Evolutionary conservation across 1,140 invertebrate species (phyloP).

Genomic region (Sycophaga agraensis): DNA sequence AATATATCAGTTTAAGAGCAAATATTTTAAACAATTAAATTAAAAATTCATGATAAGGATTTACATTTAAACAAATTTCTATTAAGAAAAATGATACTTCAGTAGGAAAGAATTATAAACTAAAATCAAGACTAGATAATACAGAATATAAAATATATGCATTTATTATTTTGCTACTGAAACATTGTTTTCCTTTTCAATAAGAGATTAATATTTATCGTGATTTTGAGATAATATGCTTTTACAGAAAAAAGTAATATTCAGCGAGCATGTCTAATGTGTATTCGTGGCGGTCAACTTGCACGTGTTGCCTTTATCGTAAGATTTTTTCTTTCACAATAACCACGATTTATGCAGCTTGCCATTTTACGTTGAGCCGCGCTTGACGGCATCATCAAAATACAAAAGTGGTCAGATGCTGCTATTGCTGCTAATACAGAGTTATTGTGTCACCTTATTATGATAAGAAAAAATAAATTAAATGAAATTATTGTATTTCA

Average conservation of each 20-base stretch:
- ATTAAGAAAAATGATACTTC: not conserved
- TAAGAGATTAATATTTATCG: no score
- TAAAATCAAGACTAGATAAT: no score
- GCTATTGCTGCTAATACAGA: slow-evolving; percentile 7
- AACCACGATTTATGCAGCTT: slow-evolving; percentile 10
- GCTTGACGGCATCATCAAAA: not conserved
- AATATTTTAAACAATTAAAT: not conserved
- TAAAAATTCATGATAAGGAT: not conserved
- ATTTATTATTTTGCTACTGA: no score
- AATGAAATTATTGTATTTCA: slow-evolving; percentile 17
- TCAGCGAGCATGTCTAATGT: slow-evolving; percentile 16
- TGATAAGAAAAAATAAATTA: not conserved
- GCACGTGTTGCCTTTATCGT: slow-evolving; percentile 10
- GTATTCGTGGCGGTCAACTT: slow-evolving; percentile 19
- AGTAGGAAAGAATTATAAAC: no score
- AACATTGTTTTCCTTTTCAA: no score
- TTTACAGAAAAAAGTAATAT: not conserved
- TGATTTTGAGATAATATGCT: not conserved
- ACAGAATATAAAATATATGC: no score
- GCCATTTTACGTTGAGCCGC: slow-evolving; percentile 11
- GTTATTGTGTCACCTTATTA: slow-evolving; percentile 21
- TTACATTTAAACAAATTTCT: not conserved
- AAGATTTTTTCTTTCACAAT: slow-evolving; percentile 24
- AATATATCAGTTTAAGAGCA: slow-evolving; percentile 7
- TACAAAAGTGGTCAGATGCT: not conserved